phyloP scores from a whole-genome alignment of 2,888 invertebrate genomes.

The Lasioglossum malachurum region DNA sequence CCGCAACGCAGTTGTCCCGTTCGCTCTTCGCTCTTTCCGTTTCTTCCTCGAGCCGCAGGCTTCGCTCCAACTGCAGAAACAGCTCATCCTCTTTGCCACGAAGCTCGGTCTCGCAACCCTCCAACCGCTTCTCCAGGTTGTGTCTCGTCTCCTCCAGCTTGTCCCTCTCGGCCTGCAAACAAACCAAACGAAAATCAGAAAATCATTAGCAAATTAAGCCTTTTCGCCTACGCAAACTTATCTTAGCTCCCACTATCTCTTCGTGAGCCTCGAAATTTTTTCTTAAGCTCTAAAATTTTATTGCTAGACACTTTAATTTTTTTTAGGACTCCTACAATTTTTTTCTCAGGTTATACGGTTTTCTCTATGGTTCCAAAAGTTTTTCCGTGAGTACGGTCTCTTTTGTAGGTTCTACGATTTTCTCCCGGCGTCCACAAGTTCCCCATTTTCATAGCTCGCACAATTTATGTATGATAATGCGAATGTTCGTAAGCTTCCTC shows the following conservation, averaged over 20 bases:
- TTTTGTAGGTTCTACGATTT: no score
- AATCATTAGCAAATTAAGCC: no score
- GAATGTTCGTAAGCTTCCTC: background rate
- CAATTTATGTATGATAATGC: background rate
- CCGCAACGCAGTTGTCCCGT: conserved; percentile 77
- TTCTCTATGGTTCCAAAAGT: background rate
- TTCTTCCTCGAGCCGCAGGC: conserved; percentile 87
- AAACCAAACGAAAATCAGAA: background rate
- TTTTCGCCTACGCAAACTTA: background rate
- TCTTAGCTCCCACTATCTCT: background rate
- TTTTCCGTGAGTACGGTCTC: background rate
- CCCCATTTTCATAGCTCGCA: background rate
- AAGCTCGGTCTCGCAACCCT: conserved; percentile 86
- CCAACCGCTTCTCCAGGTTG: conserved; percentile 86
- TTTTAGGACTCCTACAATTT: background rate
- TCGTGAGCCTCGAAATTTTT: background rate
- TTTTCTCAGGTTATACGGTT: background rate
- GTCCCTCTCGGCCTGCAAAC: conserved; percentile 87
- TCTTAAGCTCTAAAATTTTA: background rate
- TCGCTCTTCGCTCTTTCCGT: conserved; percentile 78
- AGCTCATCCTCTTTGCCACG: conserved; percentile 88
- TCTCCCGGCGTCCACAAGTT: background rate
- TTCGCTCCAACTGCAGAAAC: conserved; percentile 87
- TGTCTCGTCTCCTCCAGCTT: conserved; percentile 86
- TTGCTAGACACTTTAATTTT: background rate